phyloP scores from a whole-genome alignment of 2,113 vertebrate genomes.

The Centropus bengalensis region DNA sequence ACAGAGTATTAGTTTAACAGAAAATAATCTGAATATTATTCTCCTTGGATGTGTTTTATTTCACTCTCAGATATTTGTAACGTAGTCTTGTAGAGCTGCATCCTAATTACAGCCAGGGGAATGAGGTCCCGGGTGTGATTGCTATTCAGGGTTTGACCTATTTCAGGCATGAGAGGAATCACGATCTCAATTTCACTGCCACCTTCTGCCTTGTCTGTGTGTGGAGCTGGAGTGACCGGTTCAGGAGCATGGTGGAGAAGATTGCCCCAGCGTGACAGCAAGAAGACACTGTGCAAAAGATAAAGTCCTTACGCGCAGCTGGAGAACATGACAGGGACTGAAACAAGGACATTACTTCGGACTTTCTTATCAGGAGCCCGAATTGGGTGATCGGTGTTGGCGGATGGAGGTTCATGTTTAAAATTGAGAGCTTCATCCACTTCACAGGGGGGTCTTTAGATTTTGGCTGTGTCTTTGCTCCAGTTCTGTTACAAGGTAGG shows the following conservation, averaged over 20 bases:
- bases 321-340: not conserved
- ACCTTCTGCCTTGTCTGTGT: not conserved
- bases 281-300: not conserved
- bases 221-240: accelerated
- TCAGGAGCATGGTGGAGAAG: accelerated
- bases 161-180: not conserved
- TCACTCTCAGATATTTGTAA: not conserved
- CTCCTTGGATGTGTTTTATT: not conserved
- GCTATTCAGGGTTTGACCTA: not conserved
- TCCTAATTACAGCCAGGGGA: not conserved
- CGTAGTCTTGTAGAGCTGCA: not conserved
- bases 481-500: not conserved
- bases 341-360: not conserved
- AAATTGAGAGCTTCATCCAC: not conserved
- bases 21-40: not conserved
- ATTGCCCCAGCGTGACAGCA: accelerated
- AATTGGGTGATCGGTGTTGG: accelerated
- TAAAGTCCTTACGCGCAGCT: not conserved
- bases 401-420: not conserved
- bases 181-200: accelerated
- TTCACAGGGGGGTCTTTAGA: accelerated
- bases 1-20: not conserved
- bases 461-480: not conserved
- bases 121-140: not conserved
- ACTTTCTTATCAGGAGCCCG: not conserved